A percentile compares a stretch with the other conserved stretches of the same genome.
Conservation (phyloP, 2,888 invertebrate species). For the Prostheceraeus crozeri region DNA sequence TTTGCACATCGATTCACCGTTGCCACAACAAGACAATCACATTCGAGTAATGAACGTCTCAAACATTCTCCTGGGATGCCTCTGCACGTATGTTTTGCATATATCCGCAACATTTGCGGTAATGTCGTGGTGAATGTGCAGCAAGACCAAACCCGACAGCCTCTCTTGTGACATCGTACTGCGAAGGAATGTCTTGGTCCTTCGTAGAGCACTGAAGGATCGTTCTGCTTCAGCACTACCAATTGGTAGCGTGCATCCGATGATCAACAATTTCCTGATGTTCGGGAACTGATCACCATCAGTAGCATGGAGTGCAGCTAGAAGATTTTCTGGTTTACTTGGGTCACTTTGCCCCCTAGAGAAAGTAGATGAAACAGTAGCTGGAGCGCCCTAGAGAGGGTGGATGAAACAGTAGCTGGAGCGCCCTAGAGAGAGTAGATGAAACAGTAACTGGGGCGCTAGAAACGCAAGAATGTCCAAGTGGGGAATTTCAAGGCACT, state of each 20-base stretch:
- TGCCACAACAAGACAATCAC: no score
- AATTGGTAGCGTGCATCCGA: slow-evolving; percentile 32
- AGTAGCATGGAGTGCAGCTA: slow-evolving; percentile 14
- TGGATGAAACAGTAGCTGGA: no score
- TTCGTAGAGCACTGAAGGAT: slow-evolving; percentile 25
- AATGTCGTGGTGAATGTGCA: slow-evolving; percentile 26
- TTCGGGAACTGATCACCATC: slow-evolving; percentile 30
- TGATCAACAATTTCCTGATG: slow-evolving; percentile 29
- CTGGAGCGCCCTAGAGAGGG: no score
- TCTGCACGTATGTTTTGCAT: no score
- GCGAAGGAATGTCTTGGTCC: slow-evolving; percentile 25
- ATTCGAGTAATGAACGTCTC: no score
- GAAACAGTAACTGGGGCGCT: no score
- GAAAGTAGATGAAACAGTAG: no score
- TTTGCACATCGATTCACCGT: no score
- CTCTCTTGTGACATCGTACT: slow-evolving; percentile 28
- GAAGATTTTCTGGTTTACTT: slow-evolving; percentile 27
- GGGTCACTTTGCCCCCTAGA: neutral
- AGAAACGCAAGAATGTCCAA: no score
- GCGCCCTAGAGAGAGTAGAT: no score
- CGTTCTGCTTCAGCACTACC: slow-evolving; percentile 23
- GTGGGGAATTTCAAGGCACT: no score
- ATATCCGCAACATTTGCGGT: slow-evolving; percentile 14
- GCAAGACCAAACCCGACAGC: slow-evolving; percentile 20
- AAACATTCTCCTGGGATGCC: no score